A percentile compares a stretch with the other conserved stretches of the same genome.
Evolutionary conservation across 2,888 invertebrate species (phyloP).

Genomic region (Anaspis maculata): DNA sequence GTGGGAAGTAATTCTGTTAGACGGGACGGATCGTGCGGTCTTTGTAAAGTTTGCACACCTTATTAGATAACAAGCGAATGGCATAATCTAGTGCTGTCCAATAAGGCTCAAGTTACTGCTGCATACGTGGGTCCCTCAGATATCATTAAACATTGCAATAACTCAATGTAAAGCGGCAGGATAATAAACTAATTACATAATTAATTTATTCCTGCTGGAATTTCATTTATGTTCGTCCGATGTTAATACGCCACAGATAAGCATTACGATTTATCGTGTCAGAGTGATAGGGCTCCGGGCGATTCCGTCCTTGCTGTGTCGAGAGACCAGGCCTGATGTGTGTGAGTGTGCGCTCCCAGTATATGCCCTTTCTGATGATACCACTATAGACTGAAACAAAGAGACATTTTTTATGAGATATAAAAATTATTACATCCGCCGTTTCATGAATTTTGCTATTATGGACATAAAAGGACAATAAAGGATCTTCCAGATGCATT

Average conservation of each 20-base stretch:
- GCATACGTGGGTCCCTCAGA: slow-evolving; percentile 1
- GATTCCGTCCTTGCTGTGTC: no score
- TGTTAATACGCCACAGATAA: background rate
- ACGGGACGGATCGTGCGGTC: no score
- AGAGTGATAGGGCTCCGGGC: background rate
- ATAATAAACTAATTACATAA: slow-evolving; percentile 26
- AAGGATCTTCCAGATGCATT: slow-evolving; percentile 18
- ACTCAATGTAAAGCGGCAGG: slow-evolving; percentile 20
- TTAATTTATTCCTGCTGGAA: slow-evolving; percentile 24
- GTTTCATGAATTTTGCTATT: slow-evolving; percentile 19
- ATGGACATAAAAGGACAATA: slow-evolving; percentile 20
- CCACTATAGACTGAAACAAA: slow-evolving; percentile 5
- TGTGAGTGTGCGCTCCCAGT: no score
- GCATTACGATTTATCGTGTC: slow-evolving; percentile 6
- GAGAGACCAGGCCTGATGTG: no score
- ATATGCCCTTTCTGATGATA: background rate
- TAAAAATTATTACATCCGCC: slow-evolving; percentile 12
- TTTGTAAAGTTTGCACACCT: no score
- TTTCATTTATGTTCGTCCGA: slow-evolving; percentile 7
- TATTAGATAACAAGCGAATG: no score
- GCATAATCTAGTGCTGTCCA: no score
- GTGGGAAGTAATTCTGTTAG: no score
- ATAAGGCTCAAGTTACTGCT: background rate
- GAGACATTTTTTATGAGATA: slow-evolving; percentile 13
- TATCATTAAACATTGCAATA: slow-evolving; percentile 11